A percentile compares a stretch with the other conserved stretches of the same genome.
phyloP scores from a whole-genome alignment of 2,888 invertebrate species.

The Bugula neritina region DNA sequence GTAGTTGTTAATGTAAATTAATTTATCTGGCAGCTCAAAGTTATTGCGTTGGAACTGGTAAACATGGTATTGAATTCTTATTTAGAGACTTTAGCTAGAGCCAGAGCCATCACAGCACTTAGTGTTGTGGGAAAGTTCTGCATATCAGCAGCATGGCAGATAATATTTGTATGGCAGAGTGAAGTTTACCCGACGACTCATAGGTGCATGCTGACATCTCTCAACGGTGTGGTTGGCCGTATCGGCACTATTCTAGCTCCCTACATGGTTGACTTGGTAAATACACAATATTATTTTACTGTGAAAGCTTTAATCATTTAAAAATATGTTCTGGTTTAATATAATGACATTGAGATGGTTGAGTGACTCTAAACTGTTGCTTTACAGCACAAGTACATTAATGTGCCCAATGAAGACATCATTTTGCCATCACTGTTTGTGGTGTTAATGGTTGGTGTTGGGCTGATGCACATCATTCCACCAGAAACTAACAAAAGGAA shows the following conservation, averaged over 20 bases:
- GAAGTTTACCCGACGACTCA: constrained; percentile 15
- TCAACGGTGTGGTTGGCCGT: constrained; percentile 7
- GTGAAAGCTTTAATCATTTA: too few species aligned
- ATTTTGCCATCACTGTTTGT: constrained; percentile 14
- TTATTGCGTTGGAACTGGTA: too few species aligned
- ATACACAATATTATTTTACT: too few species aligned
- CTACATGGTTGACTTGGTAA: constrained; percentile 19
- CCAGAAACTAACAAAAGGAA: constrained; percentile 23
- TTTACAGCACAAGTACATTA: constrained; percentile 9
- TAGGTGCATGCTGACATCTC: not conserved
- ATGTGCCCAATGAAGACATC: constrained; percentile 1
- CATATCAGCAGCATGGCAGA: constrained; percentile 25
- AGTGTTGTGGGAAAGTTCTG: constrained; percentile 13
- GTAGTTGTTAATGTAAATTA: too few species aligned
- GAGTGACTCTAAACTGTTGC: too few species aligned
- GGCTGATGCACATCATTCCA: constrained; percentile 2
- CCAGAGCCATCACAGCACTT: not conserved
- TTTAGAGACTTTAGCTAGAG: too few species aligned
- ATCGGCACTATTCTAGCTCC: not conserved
- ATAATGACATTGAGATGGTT: too few species aligned
- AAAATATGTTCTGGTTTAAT: too few species aligned
- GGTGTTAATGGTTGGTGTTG: constrained; percentile 2
- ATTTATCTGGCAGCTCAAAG: too few species aligned
- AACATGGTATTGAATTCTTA: too few species aligned
- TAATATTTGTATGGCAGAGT: constrained; percentile 11